Percentiles rank a stretch among this genome's conserved stretches.
Conservation (phyloP, 2,888 invertebrate genomes). For the Saturnia japonica region DNA sequence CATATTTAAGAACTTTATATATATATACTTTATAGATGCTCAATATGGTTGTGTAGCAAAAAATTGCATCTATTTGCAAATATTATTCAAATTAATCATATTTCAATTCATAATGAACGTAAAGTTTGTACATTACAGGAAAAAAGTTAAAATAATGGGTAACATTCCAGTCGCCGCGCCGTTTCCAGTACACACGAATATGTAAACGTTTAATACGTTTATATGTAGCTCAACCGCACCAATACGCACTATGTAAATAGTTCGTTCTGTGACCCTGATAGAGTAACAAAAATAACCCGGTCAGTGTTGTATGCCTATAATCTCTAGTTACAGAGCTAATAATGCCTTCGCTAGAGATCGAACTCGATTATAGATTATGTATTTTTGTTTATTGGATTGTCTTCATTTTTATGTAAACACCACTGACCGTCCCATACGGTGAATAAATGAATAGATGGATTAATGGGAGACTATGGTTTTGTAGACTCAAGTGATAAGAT, state of each 20-base stretch:
- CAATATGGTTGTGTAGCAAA: not conserved
- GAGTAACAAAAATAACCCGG: constrained; percentile 72
- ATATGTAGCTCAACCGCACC: constrained; percentile 34
- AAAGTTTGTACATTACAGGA: not conserved
- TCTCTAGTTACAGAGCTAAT: constrained; percentile 54
- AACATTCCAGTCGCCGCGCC: not conserved
- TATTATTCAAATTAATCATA: not conserved
- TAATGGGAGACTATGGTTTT: not conserved
- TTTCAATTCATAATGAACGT: not conserved
- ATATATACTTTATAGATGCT: too few species aligned
- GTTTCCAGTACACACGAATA: constrained; percentile 26
- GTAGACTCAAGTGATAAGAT: not conserved
- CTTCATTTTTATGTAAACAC: not conserved
- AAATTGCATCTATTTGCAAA: not conserved
- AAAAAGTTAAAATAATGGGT: not conserved
- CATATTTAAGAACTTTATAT: too few species aligned
- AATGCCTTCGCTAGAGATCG: constrained; percentile 32
- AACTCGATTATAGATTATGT: constrained; percentile 14
- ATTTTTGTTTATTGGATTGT: constrained; percentile 8
- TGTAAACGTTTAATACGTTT: constrained; percentile 32
- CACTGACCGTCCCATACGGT: not conserved
- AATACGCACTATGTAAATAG: constrained; percentile 48
- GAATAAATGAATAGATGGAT: not conserved
- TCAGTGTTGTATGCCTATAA: constrained; percentile 54
- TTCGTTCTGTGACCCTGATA: constrained; percentile 66